Conservation (phyloP, 2,113 vertebrate genomes). For the Nibea coibor region DNA sequence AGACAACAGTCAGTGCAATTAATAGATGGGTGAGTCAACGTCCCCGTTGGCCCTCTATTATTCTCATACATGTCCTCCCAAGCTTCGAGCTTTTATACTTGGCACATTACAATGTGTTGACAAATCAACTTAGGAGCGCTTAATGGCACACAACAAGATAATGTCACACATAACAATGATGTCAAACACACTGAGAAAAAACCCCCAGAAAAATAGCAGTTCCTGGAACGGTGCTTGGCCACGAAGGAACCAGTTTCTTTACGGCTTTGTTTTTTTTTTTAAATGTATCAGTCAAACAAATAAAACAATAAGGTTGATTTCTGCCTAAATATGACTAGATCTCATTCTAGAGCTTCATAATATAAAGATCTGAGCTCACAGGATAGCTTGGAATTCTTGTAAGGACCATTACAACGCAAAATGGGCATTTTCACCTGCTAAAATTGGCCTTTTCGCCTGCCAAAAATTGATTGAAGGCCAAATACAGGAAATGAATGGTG, state of each 20-base stretch:
- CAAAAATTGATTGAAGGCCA: too few species aligned
- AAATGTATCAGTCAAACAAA: not conserved
- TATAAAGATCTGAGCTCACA: too few species aligned
- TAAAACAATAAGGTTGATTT: too few species aligned
- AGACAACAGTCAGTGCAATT: slow-evolving; percentile 63
- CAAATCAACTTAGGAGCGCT: slow-evolving; percentile 69
- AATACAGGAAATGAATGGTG: too few species aligned
- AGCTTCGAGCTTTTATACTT: slow-evolving; percentile 66
- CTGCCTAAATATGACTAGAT: too few species aligned
- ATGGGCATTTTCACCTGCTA: too few species aligned
- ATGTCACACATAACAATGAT: slow-evolving; percentile 57
- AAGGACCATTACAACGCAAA: too few species aligned
- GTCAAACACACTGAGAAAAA: slow-evolving; percentile 28
- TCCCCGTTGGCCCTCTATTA: slow-evolving; percentile 60
- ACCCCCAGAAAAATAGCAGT: slow-evolving; percentile 25
- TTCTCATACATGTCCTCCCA: slow-evolving; percentile 58
- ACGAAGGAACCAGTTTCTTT: too few species aligned
- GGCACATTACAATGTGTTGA: slow-evolving; percentile 76
- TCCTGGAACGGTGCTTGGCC: slow-evolving; percentile 10
- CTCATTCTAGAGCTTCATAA: too few species aligned
- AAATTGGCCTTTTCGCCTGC: too few species aligned
- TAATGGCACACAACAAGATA: slow-evolving; percentile 71
- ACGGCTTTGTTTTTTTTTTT: not conserved
- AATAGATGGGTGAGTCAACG: slow-evolving; percentile 51
- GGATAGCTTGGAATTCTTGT: too few species aligned